Evolutionary conservation across 2,113 vertebrate genomes (phyloP).

Genomic region (Alouatta palliata): DNA sequence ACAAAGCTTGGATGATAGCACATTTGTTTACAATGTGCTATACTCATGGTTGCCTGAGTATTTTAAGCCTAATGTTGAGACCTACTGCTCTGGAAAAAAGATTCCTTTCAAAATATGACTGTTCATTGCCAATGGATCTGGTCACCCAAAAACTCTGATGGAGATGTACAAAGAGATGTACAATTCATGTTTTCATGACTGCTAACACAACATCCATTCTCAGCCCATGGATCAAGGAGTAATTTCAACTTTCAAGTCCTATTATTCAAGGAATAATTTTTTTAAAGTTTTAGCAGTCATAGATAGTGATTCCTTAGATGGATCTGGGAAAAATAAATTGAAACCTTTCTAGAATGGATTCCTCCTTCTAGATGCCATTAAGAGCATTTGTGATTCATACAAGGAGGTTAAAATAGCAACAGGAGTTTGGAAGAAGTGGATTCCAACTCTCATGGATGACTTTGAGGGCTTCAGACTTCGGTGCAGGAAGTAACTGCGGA

Average conservation of each 20-base stretch:
- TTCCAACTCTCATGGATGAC: background rate
- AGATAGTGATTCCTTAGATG: background rate
- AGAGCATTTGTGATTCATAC: background rate
- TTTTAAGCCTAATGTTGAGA: background rate
- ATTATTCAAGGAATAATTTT: background rate
- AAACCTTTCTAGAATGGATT: background rate
- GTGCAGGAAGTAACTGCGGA: background rate
- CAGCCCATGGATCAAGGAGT: background rate
- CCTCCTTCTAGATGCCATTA: background rate
- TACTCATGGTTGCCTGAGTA: background rate
- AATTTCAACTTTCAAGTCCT: background rate
- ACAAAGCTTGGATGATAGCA: background rate
- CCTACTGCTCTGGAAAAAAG: background rate
- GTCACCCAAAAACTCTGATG: background rate
- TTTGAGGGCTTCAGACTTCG: background rate
- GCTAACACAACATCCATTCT: background rate
- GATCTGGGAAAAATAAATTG: background rate
- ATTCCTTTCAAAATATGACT: background rate
- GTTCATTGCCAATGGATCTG: background rate
- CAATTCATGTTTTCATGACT: background rate
- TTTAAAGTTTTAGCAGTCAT: background rate
- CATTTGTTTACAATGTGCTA: background rate
- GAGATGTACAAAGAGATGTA: too few relatives aligned
- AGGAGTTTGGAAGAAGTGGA: background rate
- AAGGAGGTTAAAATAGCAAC: background rate